These are phyloP conservation scores for Xenopus borealis DNA, from an alignment of 2,113 vertebrate species.

Conservation along the genomic window DNA sequence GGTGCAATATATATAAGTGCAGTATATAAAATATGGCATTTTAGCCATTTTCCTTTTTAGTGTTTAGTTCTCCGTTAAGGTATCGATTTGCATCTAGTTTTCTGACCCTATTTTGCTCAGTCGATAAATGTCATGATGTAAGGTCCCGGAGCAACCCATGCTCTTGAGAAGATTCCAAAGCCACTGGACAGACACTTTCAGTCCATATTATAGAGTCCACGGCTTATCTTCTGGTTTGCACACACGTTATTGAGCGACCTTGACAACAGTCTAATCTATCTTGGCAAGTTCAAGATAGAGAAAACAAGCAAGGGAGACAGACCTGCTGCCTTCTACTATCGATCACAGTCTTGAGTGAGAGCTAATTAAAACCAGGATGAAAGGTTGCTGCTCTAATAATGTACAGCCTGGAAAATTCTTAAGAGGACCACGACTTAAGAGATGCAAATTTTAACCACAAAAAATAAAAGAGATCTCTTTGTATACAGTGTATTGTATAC, in stretches of 20 bases:
- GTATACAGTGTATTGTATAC: neutral
- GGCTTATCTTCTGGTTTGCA: constrained; percentile 52
- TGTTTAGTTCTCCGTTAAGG: too few species aligned
- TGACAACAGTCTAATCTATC: constrained; percentile 68
- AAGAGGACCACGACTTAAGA: neutral
- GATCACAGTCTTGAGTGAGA: constrained; percentile 67
- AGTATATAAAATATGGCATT: too few species aligned
- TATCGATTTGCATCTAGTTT: too few species aligned
- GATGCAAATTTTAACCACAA: neutral
- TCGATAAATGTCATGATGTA: constrained; percentile 2
- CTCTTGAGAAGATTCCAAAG: neutral
- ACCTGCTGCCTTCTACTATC: constrained; percentile 67
- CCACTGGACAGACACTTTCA: constrained; percentile 6
- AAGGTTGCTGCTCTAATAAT: constrained; percentile 46
- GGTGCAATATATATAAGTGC: too few species aligned
- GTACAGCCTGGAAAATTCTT: constrained; percentile 4
- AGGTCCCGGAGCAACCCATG: neutral
- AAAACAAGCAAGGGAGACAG: constrained; percentile 69
- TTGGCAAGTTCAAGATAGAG: constrained; percentile 70
- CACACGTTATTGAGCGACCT: constrained; percentile 62
- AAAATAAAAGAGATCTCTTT: neutral
- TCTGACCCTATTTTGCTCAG: neutral
- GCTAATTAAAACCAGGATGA: constrained; percentile 62
- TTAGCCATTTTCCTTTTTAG: too few species aligned
- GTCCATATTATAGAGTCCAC: constrained; percentile 3